Percentiles rank a stretch among this genome's conserved stretches.
These are phyloP conservation scores for Eristalis tenax DNA, from an alignment of 2,888 invertebrate genomes.

Conservation along the genomic window DNA sequence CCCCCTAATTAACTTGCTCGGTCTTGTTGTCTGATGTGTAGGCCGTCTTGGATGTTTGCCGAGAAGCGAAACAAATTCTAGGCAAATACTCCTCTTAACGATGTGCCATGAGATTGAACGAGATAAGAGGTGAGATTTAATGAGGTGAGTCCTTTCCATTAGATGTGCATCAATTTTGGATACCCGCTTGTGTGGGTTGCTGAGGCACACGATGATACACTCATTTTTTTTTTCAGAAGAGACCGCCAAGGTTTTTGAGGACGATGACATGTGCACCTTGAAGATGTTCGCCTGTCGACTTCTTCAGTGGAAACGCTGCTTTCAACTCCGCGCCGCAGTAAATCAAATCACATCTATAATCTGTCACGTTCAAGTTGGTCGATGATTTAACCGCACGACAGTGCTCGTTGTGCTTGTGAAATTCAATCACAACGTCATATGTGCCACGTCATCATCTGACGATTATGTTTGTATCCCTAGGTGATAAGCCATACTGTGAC, in stretches of 20 bases:
- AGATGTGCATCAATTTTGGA: neutral
- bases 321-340: no score
- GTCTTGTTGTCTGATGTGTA: constrained; percentile 35
- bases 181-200: neutral
- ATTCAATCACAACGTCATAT: constrained; percentile 37
- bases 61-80: constrained; percentile 53
- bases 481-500: constrained; percentile 23
- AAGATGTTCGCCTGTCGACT: no score
- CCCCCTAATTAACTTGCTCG: constrained; percentile 58
- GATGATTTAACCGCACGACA: constrained; percentile 23
- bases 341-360: neutral
- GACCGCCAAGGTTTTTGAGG: no score
- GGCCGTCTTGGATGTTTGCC: constrained; percentile 67
- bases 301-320: no score
- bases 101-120: constrained; percentile 43
- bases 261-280: no score
- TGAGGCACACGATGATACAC: neutral
- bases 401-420: constrained; percentile 13
- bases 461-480: constrained; percentile 60
- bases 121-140: constrained; percentile 68
- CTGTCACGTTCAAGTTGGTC: neutral
- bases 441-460: constrained; percentile 46
- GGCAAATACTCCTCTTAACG: constrained; percentile 35
- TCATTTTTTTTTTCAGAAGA: no score
- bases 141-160: constrained; percentile 63